Evolutionary conservation across 2,113 vertebrate species (phyloP), one percentile per base, ranked within the genome.

Genomic region (Eretmochelys imbricata): DNA sequence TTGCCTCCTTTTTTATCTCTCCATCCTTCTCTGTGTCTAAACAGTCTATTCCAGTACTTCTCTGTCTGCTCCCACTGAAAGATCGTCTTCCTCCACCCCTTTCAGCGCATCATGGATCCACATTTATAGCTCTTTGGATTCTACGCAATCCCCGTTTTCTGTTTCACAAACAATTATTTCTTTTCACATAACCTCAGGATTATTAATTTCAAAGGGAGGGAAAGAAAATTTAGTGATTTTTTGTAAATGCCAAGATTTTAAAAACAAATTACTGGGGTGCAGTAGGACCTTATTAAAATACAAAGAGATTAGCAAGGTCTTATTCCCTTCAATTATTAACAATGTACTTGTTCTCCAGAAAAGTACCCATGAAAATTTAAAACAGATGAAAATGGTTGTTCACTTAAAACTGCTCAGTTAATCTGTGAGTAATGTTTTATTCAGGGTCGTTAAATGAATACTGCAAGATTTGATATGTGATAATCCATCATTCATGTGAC

Each of bases 341-440:
- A 89, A 94, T 91, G 96, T 98, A 96, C 98, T 98, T 98, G 96
- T 97, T 97, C 98, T 98, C 97, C 97, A 97, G 97, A 97, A 98
- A 98, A 98, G 98, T 95, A 95, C 93, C 97, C 97, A 98, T 98
- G 97, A 98, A 98, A 98, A 97, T 98, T 98, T 98, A 98, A 98
- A 98, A 96, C 91, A 97, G 97, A 97, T 94, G 94, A 98, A 98
- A 98, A 97, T 93, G 97, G 97, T 96, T 94, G 96, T 96, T 98
- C 98, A 93, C 96, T 97, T 98, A 98, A 98, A 98, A 97, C 96
- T 85, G 96, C 97, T 96, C 95, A 48, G 97, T 98, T 98, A 97
- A 98, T 98, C 98, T 97, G 97, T 96, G 97, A 97, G 94, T 90
- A 87, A 98, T 98, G 98, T 98, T 98, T 98, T 98, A 98, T 98